Base-by-base conservation (phyloP, 2,113 vertebrate species). In the Penelope pileata region DNA sequence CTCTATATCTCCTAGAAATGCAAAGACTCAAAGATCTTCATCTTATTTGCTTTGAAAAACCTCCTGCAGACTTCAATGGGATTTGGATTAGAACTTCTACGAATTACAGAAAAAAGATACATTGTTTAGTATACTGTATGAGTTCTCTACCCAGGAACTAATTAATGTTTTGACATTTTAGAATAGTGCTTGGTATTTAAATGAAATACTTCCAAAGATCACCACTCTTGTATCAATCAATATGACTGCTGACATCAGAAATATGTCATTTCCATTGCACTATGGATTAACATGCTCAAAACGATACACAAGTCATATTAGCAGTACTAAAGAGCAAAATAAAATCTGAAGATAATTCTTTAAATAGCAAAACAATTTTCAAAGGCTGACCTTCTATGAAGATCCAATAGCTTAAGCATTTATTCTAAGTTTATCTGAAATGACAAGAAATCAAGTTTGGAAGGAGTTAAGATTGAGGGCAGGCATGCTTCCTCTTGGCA, bases 141-240 rank as follows among this genome's bases (percentile, higher is more conserved):
- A 53, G 27, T 40, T 64, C 45, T 56, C 36, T 36, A 79, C 79
- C 84, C n/a, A 79, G 62, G 51, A 93, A 60, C 13, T 89, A 73
- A 95, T 89, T 88, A 76, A 43, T 78, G 59, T 84, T 23, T 50
- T 96, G 84, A 91, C 89, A 89, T 92, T 96, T 95, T 24, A 34
- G 64, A 22, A 12, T 3, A 21, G 38, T 26, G 62, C 70, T 9
- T 85, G 85, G 21, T 82, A 88, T 95, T 95, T 95, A 69, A 76
- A 1, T 0, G 82, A 92, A 96, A 85, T 84, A 85, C 60, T 94
- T 82, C 53, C 62, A 76, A 67, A 93, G 74, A 76, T 79, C 56
- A 59, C 47, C 81, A 64, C 38, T 62, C 56, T 67, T 78, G 64
- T 96, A 77, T 45, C 18, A 76, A 86, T 62, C 81, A 76, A 6